Conservation (phyloP, 2,888 invertebrate genomes). For the Gymnocheta viridis region DNA sequence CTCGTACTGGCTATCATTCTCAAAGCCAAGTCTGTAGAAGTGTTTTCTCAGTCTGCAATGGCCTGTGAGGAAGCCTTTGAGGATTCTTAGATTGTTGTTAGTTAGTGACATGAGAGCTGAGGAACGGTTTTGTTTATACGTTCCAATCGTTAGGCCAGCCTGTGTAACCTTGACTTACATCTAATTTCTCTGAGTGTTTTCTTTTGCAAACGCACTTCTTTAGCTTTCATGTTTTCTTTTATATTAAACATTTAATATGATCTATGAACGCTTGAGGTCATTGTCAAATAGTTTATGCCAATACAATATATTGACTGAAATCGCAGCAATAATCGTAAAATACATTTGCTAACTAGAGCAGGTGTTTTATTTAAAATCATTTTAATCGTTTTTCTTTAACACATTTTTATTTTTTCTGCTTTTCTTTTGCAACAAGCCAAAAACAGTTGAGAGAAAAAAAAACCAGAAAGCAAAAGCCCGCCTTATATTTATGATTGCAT, state of each 20-base stretch:
- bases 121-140: no score
- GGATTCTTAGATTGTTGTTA: no score
- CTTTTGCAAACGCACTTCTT: not conserved
- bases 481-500: not conserved
- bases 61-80: no score
- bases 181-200: conserved; percentile 12
- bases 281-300: conserved; percentile 59
- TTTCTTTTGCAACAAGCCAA: not conserved
- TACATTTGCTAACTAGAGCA: conserved; percentile 56
- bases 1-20: no score
- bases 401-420: not conserved
- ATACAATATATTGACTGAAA: conserved; percentile 50
- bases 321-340: conserved; percentile 57
- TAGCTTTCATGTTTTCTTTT: not conserved
- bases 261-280: conserved; percentile 67
- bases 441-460: not conserved
- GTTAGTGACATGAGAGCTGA: no score
- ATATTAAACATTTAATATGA: conserved; percentile 50
- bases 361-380: conserved; percentile 64
- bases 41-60: no score
- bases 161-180: not conserved
- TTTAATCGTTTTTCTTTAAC: conserved; percentile 37
- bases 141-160: no score
- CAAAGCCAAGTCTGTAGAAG: no score
- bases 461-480: not conserved